phyloP scores from a whole-genome alignment of 2,113 vertebrate species.

The Tenrec ecaudatus region DNA sequence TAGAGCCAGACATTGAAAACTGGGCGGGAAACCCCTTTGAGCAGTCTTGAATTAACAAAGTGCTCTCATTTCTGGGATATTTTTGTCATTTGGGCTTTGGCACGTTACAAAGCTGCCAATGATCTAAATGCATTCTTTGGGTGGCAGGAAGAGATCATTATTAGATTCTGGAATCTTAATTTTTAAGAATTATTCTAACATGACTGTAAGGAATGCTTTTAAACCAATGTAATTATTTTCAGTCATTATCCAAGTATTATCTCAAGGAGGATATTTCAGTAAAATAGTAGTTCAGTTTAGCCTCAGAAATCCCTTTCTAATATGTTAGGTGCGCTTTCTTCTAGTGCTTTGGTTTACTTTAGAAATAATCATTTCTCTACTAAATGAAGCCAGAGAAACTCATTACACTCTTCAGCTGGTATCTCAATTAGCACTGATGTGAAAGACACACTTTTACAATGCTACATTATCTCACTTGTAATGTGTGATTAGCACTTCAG shows the following conservation, averaged over 20 bases:
- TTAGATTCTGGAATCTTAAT: neutral
- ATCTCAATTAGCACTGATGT: neutral
- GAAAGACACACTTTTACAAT: slow-evolving; percentile 39
- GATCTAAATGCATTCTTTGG: neutral
- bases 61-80: slow-evolving; percentile 35
- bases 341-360: slow-evolving; percentile 15
- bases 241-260: neutral
- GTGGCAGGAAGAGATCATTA: neutral
- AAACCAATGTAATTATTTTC: neutral
- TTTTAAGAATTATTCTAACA: slow-evolving; percentile 45
- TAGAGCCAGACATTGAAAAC: slow-evolving; percentile 60
- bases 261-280: slow-evolving; percentile 2
- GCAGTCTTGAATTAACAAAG: slow-evolving; percentile 12
- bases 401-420: slow-evolving; percentile 16
- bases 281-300: neutral
- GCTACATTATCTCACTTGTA: slow-evolving; percentile 10
- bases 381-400: slow-evolving; percentile 37
- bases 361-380: neutral
- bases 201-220: slow-evolving; percentile 27
- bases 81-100: neutral
- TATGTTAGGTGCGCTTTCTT: neutral
- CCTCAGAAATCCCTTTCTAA: neutral
- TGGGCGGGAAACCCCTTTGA: slow-evolving; percentile 61
- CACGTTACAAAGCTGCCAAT: neutral
- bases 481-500: slow-evolving; percentile 18